Base-by-base conservation (phyloP, 1,140 invertebrate species). In the Lordiphosa collinella region DNA sequence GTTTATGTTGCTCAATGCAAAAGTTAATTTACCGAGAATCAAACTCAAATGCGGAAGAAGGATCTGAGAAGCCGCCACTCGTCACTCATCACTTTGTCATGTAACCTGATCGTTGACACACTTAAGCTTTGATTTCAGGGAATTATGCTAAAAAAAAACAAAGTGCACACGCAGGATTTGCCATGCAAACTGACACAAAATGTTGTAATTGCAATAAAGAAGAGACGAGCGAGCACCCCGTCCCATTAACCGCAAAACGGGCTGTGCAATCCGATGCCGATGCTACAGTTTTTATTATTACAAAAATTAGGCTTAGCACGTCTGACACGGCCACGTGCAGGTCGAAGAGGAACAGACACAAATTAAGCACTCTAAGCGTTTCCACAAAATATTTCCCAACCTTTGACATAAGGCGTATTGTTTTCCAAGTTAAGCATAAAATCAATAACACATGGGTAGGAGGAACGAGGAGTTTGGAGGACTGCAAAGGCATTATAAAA, bases 1-100 rank as follows among this genome's bases (percentile, higher is more conserved):
- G 62, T 64, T 80, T 56, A 34, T 32, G 18, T 57, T 57, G 49
- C 52, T 82, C 74, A 41, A 57, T 64, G 47, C 46, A 82, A 49
- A 86, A 86, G 82, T 86, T 86, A 86, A 86, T 86, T 86, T 86
- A 73, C 82, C 64, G 82, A 86, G 82, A 86, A 86, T 86, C 82
- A 86, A 86, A 65, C 82, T 74, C 57, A 63, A 82, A 57, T 54
- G 71, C 72, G 76, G 76, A 76, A 67, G 67, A 58, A 43, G 75
- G 71, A 78, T 84, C 78, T 69, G 54, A 82, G 55, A 47, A 38
- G 76, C 66, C 59, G 70, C 48, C 51, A 38, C 29, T 34, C 18
- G 34, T 35, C 43, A 44, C 29, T 47, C 38, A 49, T 43, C 54
- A 35, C 5, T 61, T 32, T 51, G 14, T 35, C 12, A 32, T 62